phyloP scores from a whole-genome alignment of 2,797 vertebrate species.

The Poecilia velifera region DNA sequence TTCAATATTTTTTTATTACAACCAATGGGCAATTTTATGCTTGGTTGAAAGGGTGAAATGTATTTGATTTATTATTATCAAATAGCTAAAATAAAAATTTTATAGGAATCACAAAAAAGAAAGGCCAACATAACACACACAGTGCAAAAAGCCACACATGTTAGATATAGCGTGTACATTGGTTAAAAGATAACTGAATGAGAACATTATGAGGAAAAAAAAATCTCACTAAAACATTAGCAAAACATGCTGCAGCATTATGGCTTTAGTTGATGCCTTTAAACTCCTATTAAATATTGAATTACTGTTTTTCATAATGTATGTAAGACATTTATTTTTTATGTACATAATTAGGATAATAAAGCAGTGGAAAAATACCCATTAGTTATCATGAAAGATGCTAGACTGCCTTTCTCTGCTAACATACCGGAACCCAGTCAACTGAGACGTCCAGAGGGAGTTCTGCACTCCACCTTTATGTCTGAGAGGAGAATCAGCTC shows the following conservation, averaged over 20 bases:
- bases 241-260: background rate
- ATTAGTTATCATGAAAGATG: constrained; percentile 52
- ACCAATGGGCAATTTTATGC: background rate
- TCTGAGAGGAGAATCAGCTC: constrained; percentile 55
- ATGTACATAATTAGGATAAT: background rate
- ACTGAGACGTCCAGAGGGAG: constrained; percentile 39
- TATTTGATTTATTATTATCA: background rate
- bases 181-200: background rate
- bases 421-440: constrained; percentile 43
- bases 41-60: background rate
- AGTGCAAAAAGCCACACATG: background rate
- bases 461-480: constrained; percentile 38
- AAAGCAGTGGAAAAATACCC: constrained; percentile 57
- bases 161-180: background rate
- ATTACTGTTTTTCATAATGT: background rate
- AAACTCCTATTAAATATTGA: background rate
- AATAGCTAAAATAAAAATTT: background rate
- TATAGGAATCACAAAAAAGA: background rate
- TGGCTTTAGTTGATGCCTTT: background rate
- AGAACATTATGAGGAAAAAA: background rate
- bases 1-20: constrained; percentile 1
- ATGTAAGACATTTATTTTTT: background rate
- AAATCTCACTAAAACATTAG: background rate
- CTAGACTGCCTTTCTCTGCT: constrained; percentile 37
- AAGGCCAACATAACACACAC: background rate